Evolutionary conservation across 2,113 vertebrate species (phyloP), one percentile per base, ranked within the genome.

Genomic region (Colinus virginianus): DNA sequence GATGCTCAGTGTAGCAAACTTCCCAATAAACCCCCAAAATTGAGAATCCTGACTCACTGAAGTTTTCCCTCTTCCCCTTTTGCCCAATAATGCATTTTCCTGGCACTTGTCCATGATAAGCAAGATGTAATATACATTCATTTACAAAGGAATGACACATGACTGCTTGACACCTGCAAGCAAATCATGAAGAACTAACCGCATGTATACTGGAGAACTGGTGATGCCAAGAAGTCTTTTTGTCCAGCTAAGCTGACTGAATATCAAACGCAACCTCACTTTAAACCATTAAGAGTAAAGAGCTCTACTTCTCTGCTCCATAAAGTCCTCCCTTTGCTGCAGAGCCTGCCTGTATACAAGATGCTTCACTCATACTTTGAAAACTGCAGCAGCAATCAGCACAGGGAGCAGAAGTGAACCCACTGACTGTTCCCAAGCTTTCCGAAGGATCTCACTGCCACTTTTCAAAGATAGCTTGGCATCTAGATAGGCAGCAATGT

Each of bases 101-200:
- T 94, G 75, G 63, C 59, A 23, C 25, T 62, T 38, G 18, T 10
- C 36, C 58, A 15, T 4, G 11, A 69, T 25, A 45, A 77, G 38
- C 30, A 58, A 58, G 32, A 61, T 3, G 5, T 36, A 70, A 75
- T 16, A 61, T 1, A 66, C 21, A 6, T n/a, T 45, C 13, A 63
- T 79, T 92, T 85, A 62, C 4, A 45, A 78, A 79, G 67, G 30
- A 79, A 34, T 75, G 72, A 90, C 78, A 76, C n/a, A 67, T 45
- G 12, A 7, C 34, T 53, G 43, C 75, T 76, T 68, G 30, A 92
- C 78, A 91, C 13, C 25, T 42, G 21, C 6, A 70, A 76, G 78
- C 22, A 81, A 75, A 72, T 53, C 36, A 53, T 0, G 26, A 25
- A 75, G 62, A 56, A 63, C 38, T 32, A 67, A 69, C 30, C 7